Conservation (phyloP, 2,888 invertebrate species). For the Eupithecia vulgata region DNA sequence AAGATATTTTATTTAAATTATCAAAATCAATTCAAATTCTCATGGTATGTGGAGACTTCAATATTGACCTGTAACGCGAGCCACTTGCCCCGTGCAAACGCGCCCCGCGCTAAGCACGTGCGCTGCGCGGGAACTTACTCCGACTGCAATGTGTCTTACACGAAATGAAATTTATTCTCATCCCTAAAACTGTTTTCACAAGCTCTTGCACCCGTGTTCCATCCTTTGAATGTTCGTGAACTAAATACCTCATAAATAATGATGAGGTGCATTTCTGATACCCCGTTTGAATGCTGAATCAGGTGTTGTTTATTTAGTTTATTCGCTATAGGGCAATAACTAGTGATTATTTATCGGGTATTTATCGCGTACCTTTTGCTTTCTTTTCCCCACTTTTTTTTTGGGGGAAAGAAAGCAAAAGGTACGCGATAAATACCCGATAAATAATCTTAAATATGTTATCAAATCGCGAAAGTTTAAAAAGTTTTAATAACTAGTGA, state of each 20-base stretch:
- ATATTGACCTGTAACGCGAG: no score
- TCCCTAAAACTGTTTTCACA: conserved; percentile 49
- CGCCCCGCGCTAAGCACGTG: conserved; percentile 51
- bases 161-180: conserved; percentile 59
- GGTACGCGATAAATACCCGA: no score
- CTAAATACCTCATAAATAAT: conserved; percentile 34
- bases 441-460: no score
- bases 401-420: no score
- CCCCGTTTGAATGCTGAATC: conserved; percentile 8
- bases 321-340: not conserved
- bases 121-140: conserved; percentile 56
- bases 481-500: not conserved
- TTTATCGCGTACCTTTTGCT: no score
- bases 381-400: no score
- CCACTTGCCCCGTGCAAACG: conserved; percentile 31
- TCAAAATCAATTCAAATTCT: no score
- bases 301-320: conserved; percentile 1
- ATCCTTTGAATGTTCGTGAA: conserved; percentile 27
- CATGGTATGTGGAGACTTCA: no score
- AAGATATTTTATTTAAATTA: no score
- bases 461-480: no score
- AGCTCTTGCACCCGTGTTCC: conserved; percentile 26
- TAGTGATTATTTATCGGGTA: no score
- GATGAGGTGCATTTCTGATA: conserved; percentile 20
- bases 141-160: conserved; percentile 63